phyloP scores from a whole-genome alignment of 2,888 invertebrate genomes.

The Odontocolon sp. region DNA sequence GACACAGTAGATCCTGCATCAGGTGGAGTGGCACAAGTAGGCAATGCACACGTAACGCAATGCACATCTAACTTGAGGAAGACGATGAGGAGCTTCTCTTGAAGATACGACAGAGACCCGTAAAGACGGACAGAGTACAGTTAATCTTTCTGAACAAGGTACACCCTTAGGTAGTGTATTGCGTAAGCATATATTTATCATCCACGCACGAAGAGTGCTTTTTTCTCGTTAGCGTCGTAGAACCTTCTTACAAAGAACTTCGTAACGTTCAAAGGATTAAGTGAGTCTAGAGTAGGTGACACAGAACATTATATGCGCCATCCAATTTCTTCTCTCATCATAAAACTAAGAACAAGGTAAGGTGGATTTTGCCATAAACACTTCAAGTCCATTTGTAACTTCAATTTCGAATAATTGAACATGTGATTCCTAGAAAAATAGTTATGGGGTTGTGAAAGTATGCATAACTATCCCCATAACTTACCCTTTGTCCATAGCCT shows the following conservation, averaged over 20 bases:
- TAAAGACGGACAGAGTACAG: slow-evolving; percentile 36
- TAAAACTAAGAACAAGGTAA: slow-evolving; percentile 14
- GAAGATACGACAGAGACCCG: slow-evolving; percentile 37
- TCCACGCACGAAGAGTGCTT: slow-evolving; percentile 54
- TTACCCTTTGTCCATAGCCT: too few relatives aligned
- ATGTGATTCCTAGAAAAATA: too few relatives aligned
- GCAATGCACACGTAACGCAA: slow-evolving; percentile 45
- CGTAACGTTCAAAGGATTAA: slow-evolving; percentile 40
- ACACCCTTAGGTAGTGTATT: slow-evolving; percentile 50
- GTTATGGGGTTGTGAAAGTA: too few relatives aligned
- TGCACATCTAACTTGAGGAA: slow-evolving; percentile 33
- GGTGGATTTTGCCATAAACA: background rate
- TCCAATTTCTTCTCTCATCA: slow-evolving; percentile 28
- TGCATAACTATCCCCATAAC: too few relatives aligned
- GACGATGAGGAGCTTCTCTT: slow-evolving; percentile 32
- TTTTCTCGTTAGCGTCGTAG: slow-evolving; percentile 57
- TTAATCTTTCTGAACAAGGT: slow-evolving; percentile 41
- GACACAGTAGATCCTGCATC: slow-evolving; percentile 50
- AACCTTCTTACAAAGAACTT: slow-evolving; percentile 26
- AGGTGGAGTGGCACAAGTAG: slow-evolving; percentile 35
- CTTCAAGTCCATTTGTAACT: too few relatives aligned
- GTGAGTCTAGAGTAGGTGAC: slow-evolving; percentile 22
- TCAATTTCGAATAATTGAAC: too few relatives aligned
- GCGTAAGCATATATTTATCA: slow-evolving; percentile 53
- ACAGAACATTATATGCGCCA: background rate